Base-by-base conservation (phyloP, 2,888 invertebrate species). In the Apomyelois bistriatella region DNA sequence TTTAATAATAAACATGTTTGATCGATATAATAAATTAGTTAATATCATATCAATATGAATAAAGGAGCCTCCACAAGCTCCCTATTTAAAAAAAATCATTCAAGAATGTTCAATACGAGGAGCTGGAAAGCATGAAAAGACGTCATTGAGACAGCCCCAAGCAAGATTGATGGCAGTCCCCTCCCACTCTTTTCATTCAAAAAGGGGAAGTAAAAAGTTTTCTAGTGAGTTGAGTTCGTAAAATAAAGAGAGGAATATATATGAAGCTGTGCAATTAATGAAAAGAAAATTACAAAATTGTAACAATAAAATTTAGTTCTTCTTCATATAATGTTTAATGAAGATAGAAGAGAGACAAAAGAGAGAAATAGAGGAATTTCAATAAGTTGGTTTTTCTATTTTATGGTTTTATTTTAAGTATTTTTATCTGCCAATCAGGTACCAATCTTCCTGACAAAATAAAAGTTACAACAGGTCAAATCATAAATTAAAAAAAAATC, bases 141-240 rank as follows among this genome's bases (percentile, higher is more conserved):
- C 71, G 76, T 74, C 77, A 71, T 70, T 67, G 64, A 69, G 68
- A 70, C 72, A 64, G 68, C 65, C 53, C 66, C 65, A 59, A 72
- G 70, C 61, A 82, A 82, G 85, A 85, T 85, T 83, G 83, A 85
- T 85, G 80, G 71, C 75, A 73, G 64, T n/a, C 63, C 67, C 62
- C 65, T 56, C 64, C 70, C 64, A 65, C 61, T 68, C 68, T 72
- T 68, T 82, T 82, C 77, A 79, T 64, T 70, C 65, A 63, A 66
- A 72, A 70, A 61, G 46, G 57, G 58, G 67, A 64, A 69, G 64
- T 68, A 72, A 72, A 77, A 79, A 73, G 63, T 71, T 78, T 69
- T 58, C 59, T 70, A 67, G 68, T 67, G 64, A 43, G 28, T 17
- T 48, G 12, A 17, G 8, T 1, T 5, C 5, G 22, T 4, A 40